Evolutionary conservation across 2,113 vertebrate species (phyloP).

Genomic region (Leptosomus discolor): DNA sequence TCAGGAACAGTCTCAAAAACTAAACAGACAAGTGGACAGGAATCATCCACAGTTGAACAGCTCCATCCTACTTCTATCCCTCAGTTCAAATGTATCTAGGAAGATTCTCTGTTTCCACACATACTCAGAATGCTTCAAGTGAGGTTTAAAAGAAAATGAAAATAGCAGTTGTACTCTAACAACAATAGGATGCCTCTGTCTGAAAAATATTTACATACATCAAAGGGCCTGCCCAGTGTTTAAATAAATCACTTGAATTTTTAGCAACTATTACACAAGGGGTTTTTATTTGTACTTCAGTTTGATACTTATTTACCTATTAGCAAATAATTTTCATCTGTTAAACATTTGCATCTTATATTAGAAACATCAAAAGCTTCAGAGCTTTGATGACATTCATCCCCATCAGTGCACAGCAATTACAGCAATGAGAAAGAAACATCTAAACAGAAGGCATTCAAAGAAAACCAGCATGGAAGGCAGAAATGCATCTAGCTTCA

Average conservation of each 20-base stretch:
- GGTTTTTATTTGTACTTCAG: neutral
- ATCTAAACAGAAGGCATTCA: constrained; percentile 18
- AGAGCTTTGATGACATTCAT: constrained; percentile 57
- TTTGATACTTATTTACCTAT: constrained; percentile 54
- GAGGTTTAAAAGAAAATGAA: neutral
- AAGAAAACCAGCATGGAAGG: constrained; percentile 31
- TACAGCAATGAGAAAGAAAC: constrained; percentile 4
- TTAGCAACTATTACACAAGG: constrained; percentile 11
- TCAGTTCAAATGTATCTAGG: neutral
- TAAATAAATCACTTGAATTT: neutral
- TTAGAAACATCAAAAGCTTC: constrained; percentile 52
- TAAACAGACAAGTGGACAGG: neutral
- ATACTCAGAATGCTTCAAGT: neutral
- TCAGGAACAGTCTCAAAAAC: neutral
- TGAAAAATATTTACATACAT: constrained; percentile 20
- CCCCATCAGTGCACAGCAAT: constrained; percentile 10
- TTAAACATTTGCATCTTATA: constrained; percentile 19
- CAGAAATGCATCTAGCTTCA: neutral
- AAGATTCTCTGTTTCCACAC: neutral
- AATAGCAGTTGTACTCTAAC: neutral
- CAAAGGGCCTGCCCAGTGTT: neutral
- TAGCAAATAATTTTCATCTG: constrained; percentile 62
- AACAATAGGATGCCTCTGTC: neutral
- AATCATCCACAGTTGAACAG: neutral
- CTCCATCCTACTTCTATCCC: neutral